Conservation (phyloP, 1,140 invertebrate genomes). For the Parapsyche elsis region DNA sequence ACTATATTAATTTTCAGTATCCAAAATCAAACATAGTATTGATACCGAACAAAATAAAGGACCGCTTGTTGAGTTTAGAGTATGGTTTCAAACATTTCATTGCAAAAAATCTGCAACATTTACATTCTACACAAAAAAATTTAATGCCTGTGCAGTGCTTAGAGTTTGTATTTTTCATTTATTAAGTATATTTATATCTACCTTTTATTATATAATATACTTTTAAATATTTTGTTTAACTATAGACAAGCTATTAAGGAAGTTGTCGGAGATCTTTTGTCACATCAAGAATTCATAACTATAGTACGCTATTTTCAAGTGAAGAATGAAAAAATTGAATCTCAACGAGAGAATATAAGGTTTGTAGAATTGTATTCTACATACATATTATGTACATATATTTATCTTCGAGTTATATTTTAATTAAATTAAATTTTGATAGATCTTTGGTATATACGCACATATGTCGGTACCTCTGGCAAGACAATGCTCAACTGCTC, state of each 20-base stretch:
- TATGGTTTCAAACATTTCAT: slow-evolving; percentile 80
- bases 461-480: slow-evolving; percentile 75
- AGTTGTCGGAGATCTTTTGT: slow-evolving; percentile 73
- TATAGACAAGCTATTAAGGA: slow-evolving; percentile 69
- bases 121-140: slow-evolving; percentile 60
- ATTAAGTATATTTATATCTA: not conserved
- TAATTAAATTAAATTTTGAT: slow-evolving; percentile 1
- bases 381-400: not conserved
- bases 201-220: not conserved
- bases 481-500: slow-evolving; percentile 72
- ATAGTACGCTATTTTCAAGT: slow-evolving; percentile 73
- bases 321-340: slow-evolving; percentile 62
- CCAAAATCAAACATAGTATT: slow-evolving; percentile 74
- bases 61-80: slow-evolving; percentile 67
- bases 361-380: slow-evolving; percentile 44
- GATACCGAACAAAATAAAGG: slow-evolving; percentile 76
- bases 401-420: not conserved
- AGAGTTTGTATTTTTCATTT: slow-evolving; percentile 61
- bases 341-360: slow-evolving; percentile 67
- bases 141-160: slow-evolving; percentile 68
- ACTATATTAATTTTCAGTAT: slow-evolving; percentile 68
- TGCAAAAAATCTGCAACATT: slow-evolving; percentile 72
- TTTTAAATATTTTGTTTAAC: not conserved
- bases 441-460: slow-evolving; percentile 75
- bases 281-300: slow-evolving; percentile 82